A percentile compares a stretch with the other conserved stretches of the same genome.
Conservation (phyloP, 2,888 invertebrate genomes). For the Zhuqinia jingwanae region DNA sequence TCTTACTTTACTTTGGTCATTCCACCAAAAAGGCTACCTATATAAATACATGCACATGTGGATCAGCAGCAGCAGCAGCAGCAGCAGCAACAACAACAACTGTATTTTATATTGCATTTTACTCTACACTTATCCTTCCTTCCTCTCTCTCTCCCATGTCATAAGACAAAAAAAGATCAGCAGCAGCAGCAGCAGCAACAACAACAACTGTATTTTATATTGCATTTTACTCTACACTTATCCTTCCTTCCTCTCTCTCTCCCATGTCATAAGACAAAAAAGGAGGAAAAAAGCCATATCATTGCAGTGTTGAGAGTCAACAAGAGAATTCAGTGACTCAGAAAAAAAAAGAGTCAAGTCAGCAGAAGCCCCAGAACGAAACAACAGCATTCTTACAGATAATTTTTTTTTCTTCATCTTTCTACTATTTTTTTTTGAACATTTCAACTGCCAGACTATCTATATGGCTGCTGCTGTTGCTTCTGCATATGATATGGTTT, state of each 20-base stretch:
- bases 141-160: constrained; percentile 9
- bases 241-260: constrained; percentile 21
- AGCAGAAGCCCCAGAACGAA: constrained; percentile 49
- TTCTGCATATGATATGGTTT: constrained; percentile 19
- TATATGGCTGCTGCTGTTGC: background rate
- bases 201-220: background rate
- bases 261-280: background rate
- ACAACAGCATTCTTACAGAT: constrained; percentile 30
- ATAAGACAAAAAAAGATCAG: background rate
- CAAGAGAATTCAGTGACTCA: constrained; percentile 60
- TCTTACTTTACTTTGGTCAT: constrained; percentile 22
- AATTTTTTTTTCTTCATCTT: constrained; percentile 46
- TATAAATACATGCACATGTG: background rate
- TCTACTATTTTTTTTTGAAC: background rate
- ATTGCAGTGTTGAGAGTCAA: background rate
- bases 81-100: constrained; percentile 10
- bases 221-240: constrained; percentile 31
- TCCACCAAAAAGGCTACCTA: background rate
- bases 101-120: background rate
- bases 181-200: too few relatives aligned
- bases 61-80: too few relatives aligned
- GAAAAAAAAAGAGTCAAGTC: constrained; percentile 69
- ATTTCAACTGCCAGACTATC: constrained; percentile 3
- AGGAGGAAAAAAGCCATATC: background rate
- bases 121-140: constrained; percentile 39